phyloP scores from a whole-genome alignment of 2,797 vertebrate genomes.

The Merluccius polli region DNA sequence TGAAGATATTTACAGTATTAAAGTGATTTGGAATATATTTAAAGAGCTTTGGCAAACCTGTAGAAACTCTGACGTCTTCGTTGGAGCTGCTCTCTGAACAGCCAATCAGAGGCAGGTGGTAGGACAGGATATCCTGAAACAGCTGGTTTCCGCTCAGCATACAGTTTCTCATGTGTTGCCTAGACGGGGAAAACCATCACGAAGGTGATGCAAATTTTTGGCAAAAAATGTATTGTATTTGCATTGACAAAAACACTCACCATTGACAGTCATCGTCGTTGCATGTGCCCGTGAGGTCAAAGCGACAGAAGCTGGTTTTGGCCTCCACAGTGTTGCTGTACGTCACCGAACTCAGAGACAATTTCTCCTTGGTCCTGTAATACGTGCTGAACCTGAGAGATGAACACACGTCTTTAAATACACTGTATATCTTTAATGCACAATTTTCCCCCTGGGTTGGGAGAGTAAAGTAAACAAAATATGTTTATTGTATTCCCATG shows the following conservation, averaged over 20 bases:
- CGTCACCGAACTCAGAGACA: constrained; percentile 86
- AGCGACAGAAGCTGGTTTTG: constrained; percentile 88
- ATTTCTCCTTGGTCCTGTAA: constrained; percentile 94
- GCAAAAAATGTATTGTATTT: not conserved
- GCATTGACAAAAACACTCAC: constrained; percentile 63
- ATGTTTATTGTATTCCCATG: no score
- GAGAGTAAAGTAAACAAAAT: no score
- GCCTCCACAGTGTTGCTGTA: constrained; percentile 88
- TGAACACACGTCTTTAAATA: not conserved
- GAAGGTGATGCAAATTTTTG: not conserved
- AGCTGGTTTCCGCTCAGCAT: constrained; percentile 83
- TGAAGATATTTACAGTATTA: no score
- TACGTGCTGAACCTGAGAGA: constrained; percentile 89
- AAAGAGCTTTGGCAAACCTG: constrained; percentile 70
- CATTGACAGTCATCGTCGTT: constrained; percentile 93
- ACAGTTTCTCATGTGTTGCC: constrained; percentile 96
- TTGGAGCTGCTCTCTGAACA: constrained; percentile 82
- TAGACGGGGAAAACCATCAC: constrained; percentile 39
- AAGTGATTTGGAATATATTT: not conserved
- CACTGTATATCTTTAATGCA: no score
- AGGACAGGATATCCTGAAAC: constrained; percentile 93
- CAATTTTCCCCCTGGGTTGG: no score
- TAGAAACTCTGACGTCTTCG: constrained; percentile 78
- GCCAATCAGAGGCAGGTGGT: constrained; percentile 86
- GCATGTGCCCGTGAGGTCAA: constrained; percentile 93